Base-by-base conservation (phyloP, 2,888 invertebrate species). In the Parthenolecanium corni region DNA sequence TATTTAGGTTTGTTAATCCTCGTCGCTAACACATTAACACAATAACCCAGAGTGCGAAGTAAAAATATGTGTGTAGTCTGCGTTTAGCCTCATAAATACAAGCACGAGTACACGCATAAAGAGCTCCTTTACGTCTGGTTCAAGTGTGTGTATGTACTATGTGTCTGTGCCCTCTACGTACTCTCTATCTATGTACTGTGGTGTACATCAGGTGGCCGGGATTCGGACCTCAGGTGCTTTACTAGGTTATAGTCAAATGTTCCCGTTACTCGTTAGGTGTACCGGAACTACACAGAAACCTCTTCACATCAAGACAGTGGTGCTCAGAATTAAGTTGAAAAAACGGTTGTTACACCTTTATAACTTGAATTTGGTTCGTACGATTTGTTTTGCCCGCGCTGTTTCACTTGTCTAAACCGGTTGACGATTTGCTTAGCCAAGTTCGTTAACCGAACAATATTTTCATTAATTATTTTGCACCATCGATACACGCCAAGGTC, bases 231-330 rank as follows among this genome's bases (percentile, higher is more conserved):
- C 21, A 58, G 58, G 58, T 58, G 58, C 58, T 47, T 58, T 58
- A 58, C 58, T 58, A 58, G 58, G 58, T 51, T 42, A 52, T 58
- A 58, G 25, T 38, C 47, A 52, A 51, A 40, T 62, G 44, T 62
- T 62, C 62, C 62, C 62, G 62, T 62, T 62, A 62, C 44, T 42
- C 31, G 62, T 44, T 62, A 62, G 62, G 62, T 53, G 62, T 62
- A 62, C 62, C 62, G 62, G 62, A 62, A 62, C 62, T 62, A 62
- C 53, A 31, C 31, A 31, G 31, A 62, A 62, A 23, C 40, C 62
- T 23, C 62, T 44, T 53, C 62, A 52, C 51, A 52, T n/a, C 31
- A 24, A 24, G 42, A 40, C 38, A 57, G 64, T 64, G 57, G 16
- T 24, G 42, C 25, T 18, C 57, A 56, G 57, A 64, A 24, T 46